Base-by-base conservation (phyloP, 2,888 invertebrate species). In the Amphiduros pacificus region DNA sequence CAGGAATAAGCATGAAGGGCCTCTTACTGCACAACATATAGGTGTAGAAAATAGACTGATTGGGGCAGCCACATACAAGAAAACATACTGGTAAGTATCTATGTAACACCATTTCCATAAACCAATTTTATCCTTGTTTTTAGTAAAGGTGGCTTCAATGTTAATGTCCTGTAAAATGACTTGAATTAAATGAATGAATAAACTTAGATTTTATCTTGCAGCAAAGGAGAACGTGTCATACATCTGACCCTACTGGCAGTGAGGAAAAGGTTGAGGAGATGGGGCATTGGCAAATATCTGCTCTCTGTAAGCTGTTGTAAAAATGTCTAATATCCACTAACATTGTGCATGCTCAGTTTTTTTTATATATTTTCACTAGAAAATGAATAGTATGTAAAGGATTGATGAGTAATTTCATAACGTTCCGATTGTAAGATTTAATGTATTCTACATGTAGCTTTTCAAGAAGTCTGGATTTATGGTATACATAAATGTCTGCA, bases 241-340 rank as follows among this genome's bases (percentile, higher is more conserved):
- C 81, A 82, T 62, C 66, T 83, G 17, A 81, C 81, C 22, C 64
- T 82, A 52, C 68, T 83, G 51, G 75, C 78, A 60, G 80, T 82
- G 1, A 65, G 82, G 40, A 74, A 73, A 55, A 67, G 79, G 62
- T 80, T 74, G 58, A 67, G 81, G 26, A 74, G 77, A 50, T 75
- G 70, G 69, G 79, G 80, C n/a, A 74, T 83, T 51, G 83, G 83
- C 24, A 78, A 75, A 62, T 82, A 77, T 67, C 70, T 83, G 3
- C 62, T 83, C 3, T 74, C 75, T 62, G 82, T 82, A 71, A 54
- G 64, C 27, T 27, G 9, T 36, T 9, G 36, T 11, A 36, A n/a
- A n/a, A n/a, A n/a, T n/a, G n/a, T n/a, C n/a, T n/a, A n/a, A n/a
- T n/a, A n/a, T n/a, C n/a, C n/a, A n/a, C n/a, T 17, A 36, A 36